A percentile compares a stretch with the other conserved stretches of the same genome.
phyloP scores from a whole-genome alignment of 1,140 invertebrate species.

The Vanessa atalanta region DNA sequence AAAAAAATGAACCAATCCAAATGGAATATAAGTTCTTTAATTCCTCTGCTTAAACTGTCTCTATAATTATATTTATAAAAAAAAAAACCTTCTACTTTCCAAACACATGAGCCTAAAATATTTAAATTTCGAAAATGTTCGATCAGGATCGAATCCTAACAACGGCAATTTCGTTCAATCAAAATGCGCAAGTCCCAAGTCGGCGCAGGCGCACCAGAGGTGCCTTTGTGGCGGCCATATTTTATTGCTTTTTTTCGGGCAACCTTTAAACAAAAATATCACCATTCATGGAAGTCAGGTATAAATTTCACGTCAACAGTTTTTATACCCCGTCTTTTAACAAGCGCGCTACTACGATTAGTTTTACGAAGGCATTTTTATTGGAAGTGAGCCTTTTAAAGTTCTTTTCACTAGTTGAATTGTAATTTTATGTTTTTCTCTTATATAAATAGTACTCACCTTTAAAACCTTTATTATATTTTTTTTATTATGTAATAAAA shows the following conservation, averaged over 20 bases:
- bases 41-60: no score
- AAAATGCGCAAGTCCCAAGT: conserved; percentile 70
- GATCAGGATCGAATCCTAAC: conserved; percentile 47
- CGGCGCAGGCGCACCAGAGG: conserved; percentile 69
- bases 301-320: conserved; percentile 70
- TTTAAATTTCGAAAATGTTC: conserved; percentile 2
- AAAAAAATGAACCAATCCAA: no score
- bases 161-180: conserved; percentile 46
- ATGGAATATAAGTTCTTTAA: no score
- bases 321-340: conserved; percentile 59
- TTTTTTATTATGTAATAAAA: no score
- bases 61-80: no score
- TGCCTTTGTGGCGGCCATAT: conserved; percentile 76
- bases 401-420: background rate
- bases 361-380: conserved; percentile 3
- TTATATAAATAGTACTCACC: background rate
- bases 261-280: conserved; percentile 72
- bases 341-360: conserved; percentile 32
- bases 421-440: background rate
- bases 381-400: conserved; percentile 1
- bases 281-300: conserved; percentile 77
- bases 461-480: background rate
- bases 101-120: background rate
- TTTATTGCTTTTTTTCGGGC: conserved; percentile 70
- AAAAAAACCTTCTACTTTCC: no score